Percentiles rank a stretch among this genome's conserved stretches.
Evolutionary conservation across 2,888 invertebrate genomes (phyloP).

Genomic region (Zygogramma bicolorata): DNA sequence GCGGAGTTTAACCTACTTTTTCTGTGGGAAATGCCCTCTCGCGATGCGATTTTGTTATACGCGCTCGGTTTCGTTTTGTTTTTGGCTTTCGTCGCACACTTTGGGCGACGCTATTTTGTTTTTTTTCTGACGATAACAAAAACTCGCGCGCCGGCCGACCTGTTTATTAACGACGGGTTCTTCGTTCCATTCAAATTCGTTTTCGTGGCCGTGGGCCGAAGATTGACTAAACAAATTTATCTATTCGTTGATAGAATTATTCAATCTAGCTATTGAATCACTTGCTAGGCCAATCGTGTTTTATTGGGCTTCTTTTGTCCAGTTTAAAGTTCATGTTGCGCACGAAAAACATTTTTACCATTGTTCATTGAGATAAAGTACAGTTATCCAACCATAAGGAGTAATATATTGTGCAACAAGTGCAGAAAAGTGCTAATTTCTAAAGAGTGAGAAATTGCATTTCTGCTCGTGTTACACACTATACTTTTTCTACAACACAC

Average conservation of each 20-base stretch:
- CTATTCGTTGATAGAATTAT: conserved; percentile 60
- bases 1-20: conserved; percentile 50
- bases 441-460: too few relatives aligned
- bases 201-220: conserved; percentile 44
- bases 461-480: too few relatives aligned
- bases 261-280: conserved; percentile 64
- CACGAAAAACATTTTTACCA: not conserved
- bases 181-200: conserved; percentile 40
- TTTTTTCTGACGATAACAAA: conserved; percentile 11
- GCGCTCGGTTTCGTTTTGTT: conserved; percentile 14
- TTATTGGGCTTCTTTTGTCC: conserved; percentile 35
- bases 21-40: conserved; percentile 45
- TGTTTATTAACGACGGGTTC: conserved; percentile 28
- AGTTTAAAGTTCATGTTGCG: conserved; percentile 5
- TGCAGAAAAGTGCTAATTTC: too few relatives aligned
- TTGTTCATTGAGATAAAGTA: too few relatives aligned
- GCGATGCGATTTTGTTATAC: conserved; percentile 36
- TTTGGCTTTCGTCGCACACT: conserved; percentile 21
- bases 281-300: conserved; percentile 35
- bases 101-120: conserved; percentile 4
- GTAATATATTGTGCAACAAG: too few relatives aligned
- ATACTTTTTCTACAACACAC: too few relatives aligned
- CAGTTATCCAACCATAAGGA: too few relatives aligned
- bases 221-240: conserved; percentile 65
- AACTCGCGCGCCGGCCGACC: conserved; percentile 12